phyloP scores from a whole-genome alignment of 2,888 invertebrate genomes.

The Tenthredo amoena region DNA sequence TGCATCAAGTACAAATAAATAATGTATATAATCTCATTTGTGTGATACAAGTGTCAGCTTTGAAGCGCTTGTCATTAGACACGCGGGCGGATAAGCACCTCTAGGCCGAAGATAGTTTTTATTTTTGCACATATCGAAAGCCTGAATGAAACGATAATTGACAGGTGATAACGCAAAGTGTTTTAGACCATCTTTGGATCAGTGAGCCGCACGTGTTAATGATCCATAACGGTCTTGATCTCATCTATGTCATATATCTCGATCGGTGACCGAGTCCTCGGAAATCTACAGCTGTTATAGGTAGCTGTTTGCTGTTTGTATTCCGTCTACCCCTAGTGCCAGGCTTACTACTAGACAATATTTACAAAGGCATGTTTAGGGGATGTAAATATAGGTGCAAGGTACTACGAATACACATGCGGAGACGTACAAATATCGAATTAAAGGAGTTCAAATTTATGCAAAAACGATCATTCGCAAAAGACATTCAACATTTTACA shows the following conservation, averaged over 20 bases:
- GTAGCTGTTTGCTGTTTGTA: background rate
- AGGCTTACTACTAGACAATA: background rate
- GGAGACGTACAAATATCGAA: background rate
- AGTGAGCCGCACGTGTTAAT: background rate
- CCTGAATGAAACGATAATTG: background rate
- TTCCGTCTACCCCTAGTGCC: background rate
- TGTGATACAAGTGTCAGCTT: background rate
- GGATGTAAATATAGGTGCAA: background rate
- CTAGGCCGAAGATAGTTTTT: background rate
- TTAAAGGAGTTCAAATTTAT: background rate
- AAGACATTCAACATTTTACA: background rate
- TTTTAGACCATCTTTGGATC: background rate
- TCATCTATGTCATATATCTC: background rate
- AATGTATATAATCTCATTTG: background rate
- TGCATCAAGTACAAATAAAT: background rate
- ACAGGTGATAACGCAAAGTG: background rate
- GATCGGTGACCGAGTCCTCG: background rate
- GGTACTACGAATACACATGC: background rate
- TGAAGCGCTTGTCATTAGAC: background rate
- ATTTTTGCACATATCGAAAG: background rate
- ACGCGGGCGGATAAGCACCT: background rate
- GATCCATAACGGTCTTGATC: conserved; percentile 32
- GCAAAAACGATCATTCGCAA: background rate
- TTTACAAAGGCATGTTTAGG: background rate
- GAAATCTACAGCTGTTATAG: background rate